Evolutionary conservation across 2,113 vertebrate genomes (phyloP), one percentile per base, ranked within the genome.

Genomic region (Chaetops frenatus): DNA sequence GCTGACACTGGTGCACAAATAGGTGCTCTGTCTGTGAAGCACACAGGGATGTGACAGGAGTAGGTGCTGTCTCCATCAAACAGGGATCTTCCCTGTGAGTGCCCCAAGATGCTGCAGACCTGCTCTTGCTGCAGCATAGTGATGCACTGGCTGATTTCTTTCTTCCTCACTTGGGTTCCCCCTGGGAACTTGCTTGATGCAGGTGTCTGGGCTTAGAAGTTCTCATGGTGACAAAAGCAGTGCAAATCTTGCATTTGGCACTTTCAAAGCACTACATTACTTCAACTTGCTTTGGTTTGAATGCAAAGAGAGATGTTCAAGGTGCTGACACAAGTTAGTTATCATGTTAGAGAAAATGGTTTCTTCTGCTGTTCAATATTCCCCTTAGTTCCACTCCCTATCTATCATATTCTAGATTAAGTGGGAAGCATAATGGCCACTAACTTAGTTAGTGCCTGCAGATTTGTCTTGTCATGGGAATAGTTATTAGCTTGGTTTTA

Each of bases 401-500:
- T 73, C 66, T 90, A 53, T 92, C 67, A 51, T 74, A 77, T 61
- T 56, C 82, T 86, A 78, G 87, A 92, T 88, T 83, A 96, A 92
- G 84, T 38, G 67, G 48, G 36, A 73, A 90, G 67, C 35, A 45
- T 76, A 87, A 94, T 53, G 76, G 61, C 25, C 73, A 87, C 74
- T 95, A 96, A 92, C 84, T 64, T 85, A 82, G 33, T 96, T 94
- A 95, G 79, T 50, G 71, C 54, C 67, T 73, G 48, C 20, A 88
- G 72, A 94, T 96, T 86, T 81, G 23, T 84, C 86, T 95, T 92
- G 76, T 65, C 48, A 31, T 79, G 77, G 72, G 57, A 96, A 64
- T 86, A 71, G 69, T 94, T 92, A 84, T 89, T 94, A 89, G 60
- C 53, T 94, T 90, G 90, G 76, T 85, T 96, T 94, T 56, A 61